phyloP scores from a whole-genome alignment of 1,140 invertebrate species.

The Chelonus insularis region DNA sequence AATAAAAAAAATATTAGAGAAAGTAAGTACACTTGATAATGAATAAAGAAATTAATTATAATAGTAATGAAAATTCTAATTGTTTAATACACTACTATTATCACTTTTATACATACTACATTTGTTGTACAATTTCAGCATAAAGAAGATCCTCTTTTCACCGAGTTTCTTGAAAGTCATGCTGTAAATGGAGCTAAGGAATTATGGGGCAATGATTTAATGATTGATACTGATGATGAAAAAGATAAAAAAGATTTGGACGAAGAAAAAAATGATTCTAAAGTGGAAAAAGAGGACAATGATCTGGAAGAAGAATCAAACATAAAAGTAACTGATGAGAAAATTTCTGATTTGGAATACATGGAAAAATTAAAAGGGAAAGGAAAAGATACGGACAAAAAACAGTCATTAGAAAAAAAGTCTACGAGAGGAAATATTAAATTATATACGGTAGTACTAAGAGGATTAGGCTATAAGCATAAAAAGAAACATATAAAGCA shows the following conservation, averaged over 20 bases:
- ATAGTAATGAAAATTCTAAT: too few species aligned
- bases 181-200: slow-evolving; percentile 61
- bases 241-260: slow-evolving; percentile 41
- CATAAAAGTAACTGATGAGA: slow-evolving; percentile 66
- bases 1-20: slow-evolving; percentile 59
- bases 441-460: slow-evolving; percentile 69
- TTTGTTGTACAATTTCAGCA: slow-evolving; percentile 62
- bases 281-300: slow-evolving; percentile 35
- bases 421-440: slow-evolving; percentile 53
- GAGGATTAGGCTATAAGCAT: slow-evolving; percentile 70
- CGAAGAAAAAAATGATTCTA: slow-evolving; percentile 29
- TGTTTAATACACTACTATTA: slow-evolving; percentile 57
- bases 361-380: slow-evolving; percentile 63
- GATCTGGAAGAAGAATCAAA: slow-evolving; percentile 38
- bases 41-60: too few species aligned
- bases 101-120: slow-evolving; percentile 12
- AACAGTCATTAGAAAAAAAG: slow-evolving; percentile 30
- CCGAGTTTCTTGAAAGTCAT: slow-evolving; percentile 85
- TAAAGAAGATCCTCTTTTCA: slow-evolving; percentile 86
- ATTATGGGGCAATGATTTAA: slow-evolving; percentile 73
- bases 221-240: slow-evolving; percentile 23
- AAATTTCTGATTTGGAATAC: slow-evolving; percentile 73
- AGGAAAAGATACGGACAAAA: slow-evolving; percentile 19
- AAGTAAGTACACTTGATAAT: slow-evolving; percentile 68
- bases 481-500: slow-evolving; percentile 81